Evolutionary conservation across 2,113 vertebrate species (phyloP).

Genomic region (Petrocephalus microphthalmus): DNA sequence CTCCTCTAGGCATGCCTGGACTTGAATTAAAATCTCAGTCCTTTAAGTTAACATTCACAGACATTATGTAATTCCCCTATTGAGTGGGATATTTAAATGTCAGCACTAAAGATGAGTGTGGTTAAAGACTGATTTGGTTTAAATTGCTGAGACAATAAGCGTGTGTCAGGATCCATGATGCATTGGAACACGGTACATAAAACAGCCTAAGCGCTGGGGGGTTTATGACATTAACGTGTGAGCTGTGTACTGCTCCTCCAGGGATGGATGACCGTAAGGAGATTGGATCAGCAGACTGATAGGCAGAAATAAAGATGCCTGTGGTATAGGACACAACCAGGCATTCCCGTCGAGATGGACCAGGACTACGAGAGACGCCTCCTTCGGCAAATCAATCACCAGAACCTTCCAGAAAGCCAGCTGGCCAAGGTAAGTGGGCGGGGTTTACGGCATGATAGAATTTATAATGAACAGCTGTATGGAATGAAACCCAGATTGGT

Average conservation of each 20-base stretch:
- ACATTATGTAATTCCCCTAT: not conserved
- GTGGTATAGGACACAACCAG: slow-evolving; percentile 29
- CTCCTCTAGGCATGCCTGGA: not conserved
- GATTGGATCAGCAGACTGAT: slow-evolving; percentile 41
- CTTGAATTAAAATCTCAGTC: not conserved
- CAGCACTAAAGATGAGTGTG: not conserved
- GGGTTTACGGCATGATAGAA: not conserved
- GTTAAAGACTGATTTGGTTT: not conserved
- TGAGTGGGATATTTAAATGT: not conserved
- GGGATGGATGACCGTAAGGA: slow-evolving; percentile 49
- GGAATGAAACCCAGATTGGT: not conserved
- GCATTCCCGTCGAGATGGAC: slow-evolving; percentile 55
- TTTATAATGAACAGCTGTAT: not conserved
- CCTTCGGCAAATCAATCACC: slow-evolving; percentile 69
- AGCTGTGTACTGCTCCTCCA: slow-evolving; percentile 13
- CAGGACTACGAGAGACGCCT: slow-evolving; percentile 70
- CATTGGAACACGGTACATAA: not conserved
- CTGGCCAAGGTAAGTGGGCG: slow-evolving; percentile 51
- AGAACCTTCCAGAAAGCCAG: slow-evolving; percentile 61
- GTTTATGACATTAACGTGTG: not conserved
- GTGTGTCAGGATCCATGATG: not conserved
- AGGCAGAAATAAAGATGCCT: slow-evolving; percentile 16
- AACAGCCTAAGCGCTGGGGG: no score
- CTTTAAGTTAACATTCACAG: not conserved
- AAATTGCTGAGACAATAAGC: not conserved